Evolutionary conservation across 2,888 invertebrate genomes (phyloP), one percentile per base, ranked within the genome.

Genomic region (Lobophora halterata): DNA sequence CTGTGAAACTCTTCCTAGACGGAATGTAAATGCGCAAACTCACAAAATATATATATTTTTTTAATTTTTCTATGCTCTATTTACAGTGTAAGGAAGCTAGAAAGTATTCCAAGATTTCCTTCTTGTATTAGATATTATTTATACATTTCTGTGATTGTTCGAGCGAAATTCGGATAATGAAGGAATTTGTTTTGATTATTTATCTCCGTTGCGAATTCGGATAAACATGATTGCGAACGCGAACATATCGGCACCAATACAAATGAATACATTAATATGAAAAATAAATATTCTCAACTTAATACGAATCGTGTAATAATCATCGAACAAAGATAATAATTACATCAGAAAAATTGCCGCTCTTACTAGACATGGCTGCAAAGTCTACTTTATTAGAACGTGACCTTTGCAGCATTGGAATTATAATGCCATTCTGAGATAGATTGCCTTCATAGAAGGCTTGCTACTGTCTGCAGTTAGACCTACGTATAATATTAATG

Each of bases 21-120:
- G 74, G 77, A 76, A 80, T 79, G 78, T 67, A 66, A 65, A 65
- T n/a, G n/a, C n/a, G n/a, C n/a, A n/a, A n/a, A 61, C 56, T 54
- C 66, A 51, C 68, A 63, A 74, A 74, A 77, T 71, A 74, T 59
- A 73, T 79, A 68, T 75, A 76, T 70, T 64, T 67, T 52, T 63
- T 65, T 64, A 71, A 77, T 75, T 66, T 77, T 71, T 62, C 71
- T 71, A 69, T 62, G n/a, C 51, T 55, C 60, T 42, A 56, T 68
- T 75, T 66, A 56, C 48, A 53, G 65, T 62, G 57, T 51, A 52
- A 66, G 52, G 51, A 56, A 61, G 51, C 53, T 52, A 39, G 46
- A 48, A 38, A 48, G 40, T 35, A 35, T 50, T 55, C 36, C 44
- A 30, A 46, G 55, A 52, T 46, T 49, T 42, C 41, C 47, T 50